Evolutionary conservation across 1,140 invertebrate genomes (phyloP).

Genomic region (Berghia stephanieae): DNA sequence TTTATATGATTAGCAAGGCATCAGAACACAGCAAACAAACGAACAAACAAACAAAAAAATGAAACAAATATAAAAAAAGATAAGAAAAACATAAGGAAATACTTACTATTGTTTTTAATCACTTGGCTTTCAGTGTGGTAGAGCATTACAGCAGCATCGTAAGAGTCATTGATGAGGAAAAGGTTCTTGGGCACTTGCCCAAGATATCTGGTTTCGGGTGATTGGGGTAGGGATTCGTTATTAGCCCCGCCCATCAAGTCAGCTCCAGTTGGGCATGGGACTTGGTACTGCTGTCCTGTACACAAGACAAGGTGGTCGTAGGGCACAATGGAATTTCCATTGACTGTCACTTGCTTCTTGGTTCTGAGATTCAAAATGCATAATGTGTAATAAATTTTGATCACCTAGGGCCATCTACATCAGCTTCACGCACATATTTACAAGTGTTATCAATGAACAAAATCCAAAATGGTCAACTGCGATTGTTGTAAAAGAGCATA

Average conservation of each 20-base stretch:
- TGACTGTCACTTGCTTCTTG: slow-evolving; percentile 63
- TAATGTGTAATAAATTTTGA: neutral
- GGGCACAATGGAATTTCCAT: slow-evolving; percentile 54
- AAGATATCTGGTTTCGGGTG: slow-evolving; percentile 43
- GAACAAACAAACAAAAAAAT: too few relatives aligned
- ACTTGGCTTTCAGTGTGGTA: slow-evolving; percentile 59
- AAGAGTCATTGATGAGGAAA: slow-evolving; percentile 62
- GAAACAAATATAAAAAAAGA: too few relatives aligned
- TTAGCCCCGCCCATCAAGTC: slow-evolving; percentile 44
- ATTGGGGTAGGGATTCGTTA: slow-evolving; percentile 43
- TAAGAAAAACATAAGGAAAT: neutral
- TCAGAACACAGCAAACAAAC: too few relatives aligned
- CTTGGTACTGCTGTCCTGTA: slow-evolving; percentile 64
- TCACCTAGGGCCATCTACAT: neutral
- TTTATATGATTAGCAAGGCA: too few relatives aligned
- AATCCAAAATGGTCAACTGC: too few relatives aligned
- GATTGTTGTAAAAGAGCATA: too few relatives aligned
- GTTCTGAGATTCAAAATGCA: slow-evolving; percentile 41
- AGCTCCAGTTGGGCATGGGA: slow-evolving; percentile 54
- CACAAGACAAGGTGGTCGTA: slow-evolving; percentile 66
- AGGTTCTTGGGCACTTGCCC: slow-evolving; percentile 58
- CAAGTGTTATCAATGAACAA: too few relatives aligned
- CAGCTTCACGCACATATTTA: neutral
- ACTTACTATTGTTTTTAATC: slow-evolving; percentile 51
- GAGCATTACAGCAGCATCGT: slow-evolving; percentile 60